Evolutionary conservation across 1,140 invertebrate genomes (phyloP).

Genomic region (Macrotrachela quadricornifera): DNA sequence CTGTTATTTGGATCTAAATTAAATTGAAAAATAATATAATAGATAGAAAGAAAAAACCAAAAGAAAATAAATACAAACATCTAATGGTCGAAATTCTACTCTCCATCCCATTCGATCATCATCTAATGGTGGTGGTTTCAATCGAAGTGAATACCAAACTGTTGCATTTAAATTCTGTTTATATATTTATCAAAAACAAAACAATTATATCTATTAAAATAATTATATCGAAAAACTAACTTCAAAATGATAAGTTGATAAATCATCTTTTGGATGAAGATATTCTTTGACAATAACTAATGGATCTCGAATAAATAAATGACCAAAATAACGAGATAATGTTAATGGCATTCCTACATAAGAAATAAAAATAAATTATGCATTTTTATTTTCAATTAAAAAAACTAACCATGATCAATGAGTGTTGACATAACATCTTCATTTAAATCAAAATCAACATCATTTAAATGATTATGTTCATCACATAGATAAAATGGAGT

Average conservation of each 20-base stretch:
- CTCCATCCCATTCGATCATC: constrained; percentile 79
- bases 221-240: neutral
- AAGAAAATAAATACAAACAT: constrained; percentile 27
- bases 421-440: constrained; percentile 50
- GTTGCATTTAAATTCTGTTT: constrained; percentile 90
- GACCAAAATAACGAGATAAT: constrained; percentile 78
- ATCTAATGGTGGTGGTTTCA: constrained; percentile 69
- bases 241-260: constrained; percentile 9
- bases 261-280: constrained; percentile 8
- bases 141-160: constrained; percentile 99
- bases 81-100: constrained; percentile 95
- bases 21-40: too few species aligned
- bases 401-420: constrained; percentile 43
- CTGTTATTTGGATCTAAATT: constrained; percentile 39
- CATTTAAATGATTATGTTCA: constrained; percentile 66
- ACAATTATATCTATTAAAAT: too few species aligned
- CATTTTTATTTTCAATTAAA: too few species aligned
- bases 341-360: constrained; percentile 62
- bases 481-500: constrained; percentile 86
- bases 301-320: constrained; percentile 92
- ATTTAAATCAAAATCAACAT: constrained; percentile 69
- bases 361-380: constrained; percentile 50
- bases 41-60: too few species aligned
- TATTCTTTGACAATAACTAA: constrained; percentile 87
- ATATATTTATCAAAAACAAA: neutral